Percentiles rank a stretch among this genome's conserved stretches.
These are phyloP conservation scores for Nysson spinosus DNA, from an alignment of 2,888 invertebrate species.

Conservation along the genomic window DNA sequence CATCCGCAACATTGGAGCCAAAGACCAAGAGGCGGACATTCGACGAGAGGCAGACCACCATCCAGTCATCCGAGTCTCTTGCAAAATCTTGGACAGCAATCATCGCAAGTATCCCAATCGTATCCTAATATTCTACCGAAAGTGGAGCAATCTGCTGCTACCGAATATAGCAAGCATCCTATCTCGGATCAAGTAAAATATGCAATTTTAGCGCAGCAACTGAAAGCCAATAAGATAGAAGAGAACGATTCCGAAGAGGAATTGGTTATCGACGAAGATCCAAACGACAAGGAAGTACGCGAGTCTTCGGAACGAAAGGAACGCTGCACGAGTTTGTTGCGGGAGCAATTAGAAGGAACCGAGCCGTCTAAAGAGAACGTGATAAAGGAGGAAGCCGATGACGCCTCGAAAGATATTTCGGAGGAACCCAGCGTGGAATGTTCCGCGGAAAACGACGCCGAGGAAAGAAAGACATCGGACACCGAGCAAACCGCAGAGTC, in stretches of 20 bases:
- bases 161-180: constrained; percentile 73
- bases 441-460: constrained; percentile 16
- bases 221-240: constrained; percentile 80
- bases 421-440: constrained; percentile 65
- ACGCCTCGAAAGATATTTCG: constrained; percentile 48
- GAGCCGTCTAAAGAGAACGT: constrained; percentile 54
- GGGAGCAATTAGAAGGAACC: constrained; percentile 67
- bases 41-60: constrained; percentile 79
- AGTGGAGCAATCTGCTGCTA: constrained; percentile 70
- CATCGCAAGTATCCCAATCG: constrained; percentile 44
- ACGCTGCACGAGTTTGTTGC: constrained; percentile 65
- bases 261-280: constrained; percentile 84
- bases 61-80: constrained; percentile 68
- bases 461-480: background rate
- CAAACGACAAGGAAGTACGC: constrained; percentile 64
- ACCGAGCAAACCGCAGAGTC: constrained; percentile 7
- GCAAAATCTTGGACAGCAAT: constrained; percentile 52
- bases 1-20: constrained; percentile 95
- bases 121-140: constrained; percentile 63
- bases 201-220: constrained; percentile 88
- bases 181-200: constrained; percentile 86
- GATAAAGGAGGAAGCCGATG: constrained; percentile 61
- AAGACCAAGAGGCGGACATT: constrained; percentile 82
- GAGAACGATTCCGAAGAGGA: constrained; percentile 84
- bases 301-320: constrained; percentile 54